Base-by-base conservation (phyloP, 1,140 invertebrate genomes). In the Neodiprion lecontei region DNA sequence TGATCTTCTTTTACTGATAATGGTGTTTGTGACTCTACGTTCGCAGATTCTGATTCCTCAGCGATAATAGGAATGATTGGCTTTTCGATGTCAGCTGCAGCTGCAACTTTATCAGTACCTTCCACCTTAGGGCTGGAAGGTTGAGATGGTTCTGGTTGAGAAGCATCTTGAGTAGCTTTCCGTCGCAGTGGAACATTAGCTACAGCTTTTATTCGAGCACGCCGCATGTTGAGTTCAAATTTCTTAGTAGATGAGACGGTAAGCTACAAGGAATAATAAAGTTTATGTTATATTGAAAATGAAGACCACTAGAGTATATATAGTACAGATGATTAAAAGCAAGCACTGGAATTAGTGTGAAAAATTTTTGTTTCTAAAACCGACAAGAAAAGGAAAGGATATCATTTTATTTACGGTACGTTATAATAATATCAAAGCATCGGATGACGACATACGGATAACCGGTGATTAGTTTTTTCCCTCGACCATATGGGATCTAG, bases 131-230 rank as follows among this genome's bases (percentile, higher is more conserved):
- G 8, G 1, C n/a, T 48, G 14, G 21, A 83, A 17, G 23, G 14
- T 70, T 70, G 82, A 1, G 77, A 74, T 5, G 81, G 82, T 8
- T 79, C 78, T 21, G 79, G 77, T 0, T 74, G 76, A 9, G 78
- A 28, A 40, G 28, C 75, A 75, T 81, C 79, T 66, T 81, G 83
- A 7, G 65, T 11, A 73, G 72, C 67, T 72, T 85, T 87, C 70
- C 86, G 80, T 48, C 86, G 78, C 28, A 85, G 72, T 69, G 86
- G 85, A 65, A 88, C 83, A 75, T 88, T 89, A 48, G 88, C 90
- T 75, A 87, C 76, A 49, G 88, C 89, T 79, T 90, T 90, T 76
- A 91, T 89, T 75, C 90, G 83, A 68, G 88, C 84, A 74, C 90
- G 79, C 77, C 89, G 85, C 86, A 89, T 89, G 74, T 83, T 88